phyloP scores from a whole-genome alignment of 1,140 invertebrate genomes.

The Papilio polytes region DNA sequence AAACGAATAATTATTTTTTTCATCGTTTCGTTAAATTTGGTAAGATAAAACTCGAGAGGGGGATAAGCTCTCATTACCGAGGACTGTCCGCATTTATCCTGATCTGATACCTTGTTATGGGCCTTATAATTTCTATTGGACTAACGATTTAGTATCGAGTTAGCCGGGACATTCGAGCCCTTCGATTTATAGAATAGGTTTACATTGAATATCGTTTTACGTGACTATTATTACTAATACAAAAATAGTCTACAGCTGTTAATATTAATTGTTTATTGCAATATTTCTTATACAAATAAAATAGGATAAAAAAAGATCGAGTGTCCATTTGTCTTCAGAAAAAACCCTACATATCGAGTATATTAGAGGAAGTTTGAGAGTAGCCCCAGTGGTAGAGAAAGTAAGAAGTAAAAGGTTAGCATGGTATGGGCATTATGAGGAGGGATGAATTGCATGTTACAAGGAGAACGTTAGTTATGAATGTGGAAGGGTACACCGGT shows the following conservation, averaged over 20 bases:
- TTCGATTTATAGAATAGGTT: constrained; percentile 13
- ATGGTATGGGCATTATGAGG: too few relatives aligned
- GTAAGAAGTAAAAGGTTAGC: too few relatives aligned
- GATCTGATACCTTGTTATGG: constrained; percentile 62
- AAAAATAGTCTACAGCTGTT: neutral
- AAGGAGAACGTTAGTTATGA: too few relatives aligned
- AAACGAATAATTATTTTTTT: constrained; percentile 17
- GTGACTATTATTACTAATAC: neutral
- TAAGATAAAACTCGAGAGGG: constrained; percentile 43
- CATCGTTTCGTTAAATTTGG: constrained; percentile 12
- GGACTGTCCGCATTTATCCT: constrained; percentile 33
- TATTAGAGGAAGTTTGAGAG: too few relatives aligned
- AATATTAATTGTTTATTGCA: too few relatives aligned
- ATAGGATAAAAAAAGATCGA: too few relatives aligned
- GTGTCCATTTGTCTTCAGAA: too few relatives aligned
- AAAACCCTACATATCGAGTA: too few relatives aligned
- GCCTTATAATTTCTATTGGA: constrained; percentile 60
- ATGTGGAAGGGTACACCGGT: too few relatives aligned
- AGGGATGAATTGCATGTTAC: too few relatives aligned
- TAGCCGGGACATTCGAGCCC: constrained; percentile 53
- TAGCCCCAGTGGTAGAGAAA: too few relatives aligned
- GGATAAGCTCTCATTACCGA: constrained; percentile 47
- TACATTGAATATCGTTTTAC: constrained; percentile 19
- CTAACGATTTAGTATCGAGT: constrained; percentile 57
- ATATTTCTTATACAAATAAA: too few relatives aligned